Base-by-base conservation (phyloP, 2,797 vertebrate species). In the Poecilia wingei region DNA sequence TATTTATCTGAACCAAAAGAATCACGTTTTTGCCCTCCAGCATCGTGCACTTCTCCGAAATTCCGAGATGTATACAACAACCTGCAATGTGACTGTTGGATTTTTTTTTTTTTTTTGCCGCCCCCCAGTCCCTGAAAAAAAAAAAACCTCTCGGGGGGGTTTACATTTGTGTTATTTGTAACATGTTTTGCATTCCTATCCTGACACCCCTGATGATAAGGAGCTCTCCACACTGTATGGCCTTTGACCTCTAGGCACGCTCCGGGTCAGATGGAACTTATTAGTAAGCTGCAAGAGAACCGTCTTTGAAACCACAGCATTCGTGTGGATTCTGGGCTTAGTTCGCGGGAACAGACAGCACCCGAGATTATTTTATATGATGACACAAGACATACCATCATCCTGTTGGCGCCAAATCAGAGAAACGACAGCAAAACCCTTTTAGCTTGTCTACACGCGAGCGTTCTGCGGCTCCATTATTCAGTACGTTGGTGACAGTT, bases 351-450 rank as follows among this genome's bases (percentile, higher is more conserved):
- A 69, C 72, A 76, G 55, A 16, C 12, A 74, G 43, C 72, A 68
- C 74, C 76, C 10, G 12, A 84, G 81, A 81, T 46, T 74, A 72
- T 73, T 55, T 75, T 85, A 85, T 12, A 73, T 75, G 61, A 77
- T 16, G 77, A 84, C 82, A 86, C 59, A 59, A 75, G 59, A 69
- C 49, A 47, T 74, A 79, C 80, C 74, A 87, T 84, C 81, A 89
- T 80, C 77, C 88, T 79, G 68, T 72, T 82, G 83, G 78, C 82
- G 86, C 73, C 78, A 61, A 89, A 93, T 90, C 82, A 87, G 72
- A 89, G 80, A 84, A 83, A 85, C 22, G 87, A 95, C 94, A 95
- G 85, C 77, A 46, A 93, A 96, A 95, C 43, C 89, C 93, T 96
- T 95, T 95, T 95, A 95, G 80, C 41, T 55, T 77, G 79, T 86